Evolutionary conservation across 2,797 vertebrate genomes (phyloP), one percentile per base, ranked within the genome.

Genomic region (Cetoscarus ocellatus): DNA sequence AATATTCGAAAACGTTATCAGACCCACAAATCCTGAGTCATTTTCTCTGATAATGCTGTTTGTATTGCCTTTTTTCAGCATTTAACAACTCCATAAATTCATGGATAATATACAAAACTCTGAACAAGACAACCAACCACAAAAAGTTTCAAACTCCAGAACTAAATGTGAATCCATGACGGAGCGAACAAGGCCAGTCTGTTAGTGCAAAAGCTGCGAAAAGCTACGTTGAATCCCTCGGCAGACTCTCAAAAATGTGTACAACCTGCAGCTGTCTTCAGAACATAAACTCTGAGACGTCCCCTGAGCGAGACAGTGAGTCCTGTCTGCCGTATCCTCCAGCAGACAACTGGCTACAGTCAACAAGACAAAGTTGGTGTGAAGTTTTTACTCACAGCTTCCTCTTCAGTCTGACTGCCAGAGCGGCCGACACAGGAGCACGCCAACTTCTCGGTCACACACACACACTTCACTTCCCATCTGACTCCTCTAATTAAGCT

Each of bases 401-500:
- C 57, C 38, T 63, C 44, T 39, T 5, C 52, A 42, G 65, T 61
- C 65, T 62, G 38, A 45, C 34, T 57, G 57, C 65, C 69, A 62
- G 53, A 77, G 67, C 55, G 61, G 75, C 75, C 56, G 55, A 64
- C 59, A 43, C 48, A 15, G 19, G 38, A 55, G 36, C 50, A 49
- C 15, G 63, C 75, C 35, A 59, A 42, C 43, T 58, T 52, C 67
- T 56, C n/a, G 7, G 14, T 52, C 61, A 61, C 17, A 52, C 56
- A 69, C 43, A 59, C 36, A 57, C 36, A 53, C 65, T 64, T 48
- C 61, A 48, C 73, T 59, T 62, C 43, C 57, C 36, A 52, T 71
- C 61, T 50, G 58, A 72, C 70, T 78, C 50, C n/a, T 62, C 48
- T 49, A 62, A 74, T 73, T 53, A 71, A 73, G 52, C 51, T 38